These are phyloP conservation scores for Rhegmatorhina hoffmannsi DNA, from an alignment of 2,113 vertebrate genomes.

Conservation along the genomic window DNA sequence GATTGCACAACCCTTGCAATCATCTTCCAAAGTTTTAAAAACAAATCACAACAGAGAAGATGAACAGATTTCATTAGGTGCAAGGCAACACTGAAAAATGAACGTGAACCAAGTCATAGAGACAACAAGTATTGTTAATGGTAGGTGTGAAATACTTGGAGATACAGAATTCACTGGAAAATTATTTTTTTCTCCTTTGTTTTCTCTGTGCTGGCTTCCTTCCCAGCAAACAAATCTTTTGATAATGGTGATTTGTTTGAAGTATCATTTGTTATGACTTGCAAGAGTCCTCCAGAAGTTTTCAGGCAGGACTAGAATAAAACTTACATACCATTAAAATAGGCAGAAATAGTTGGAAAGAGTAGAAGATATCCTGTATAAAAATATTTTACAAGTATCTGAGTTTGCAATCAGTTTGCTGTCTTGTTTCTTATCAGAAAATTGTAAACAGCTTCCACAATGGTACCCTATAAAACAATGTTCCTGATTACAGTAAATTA, in stretches of 20 bases:
- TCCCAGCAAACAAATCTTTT: neutral
- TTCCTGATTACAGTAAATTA: neutral
- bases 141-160: neutral
- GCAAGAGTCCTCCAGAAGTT: neutral
- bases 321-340: neutral
- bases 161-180: neutral
- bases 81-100: neutral
- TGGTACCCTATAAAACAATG: neutral
- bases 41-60: neutral
- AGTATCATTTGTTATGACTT: neutral
- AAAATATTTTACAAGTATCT: neutral
- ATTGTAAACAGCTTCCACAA: neutral
- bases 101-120: neutral
- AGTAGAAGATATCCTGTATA: neutral
- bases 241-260: neutral
- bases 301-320: neutral
- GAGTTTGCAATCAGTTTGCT: neutral
- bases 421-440: neutral
- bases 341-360: neutral
- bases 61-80: neutral
- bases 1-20: neutral
- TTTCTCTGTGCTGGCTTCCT: neutral
- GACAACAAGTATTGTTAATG: neutral
- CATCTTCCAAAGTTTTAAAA: neutral
- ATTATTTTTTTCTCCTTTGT: neutral